phyloP scores from a whole-genome alignment of 2,888 invertebrate species.

The Petrolisthes manimaculis region DNA sequence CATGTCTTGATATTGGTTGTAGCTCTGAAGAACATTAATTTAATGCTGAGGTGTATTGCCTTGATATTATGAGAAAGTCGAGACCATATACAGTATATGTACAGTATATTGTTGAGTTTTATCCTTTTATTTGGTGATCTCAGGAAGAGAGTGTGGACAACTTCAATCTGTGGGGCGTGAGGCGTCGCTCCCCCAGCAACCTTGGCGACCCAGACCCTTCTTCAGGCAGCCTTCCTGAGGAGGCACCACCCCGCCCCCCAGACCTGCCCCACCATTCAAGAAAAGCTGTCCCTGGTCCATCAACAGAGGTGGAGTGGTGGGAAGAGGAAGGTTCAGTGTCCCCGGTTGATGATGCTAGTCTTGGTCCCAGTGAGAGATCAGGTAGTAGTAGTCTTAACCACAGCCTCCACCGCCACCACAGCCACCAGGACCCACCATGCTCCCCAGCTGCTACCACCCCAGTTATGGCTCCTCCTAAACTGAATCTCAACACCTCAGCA shows the following conservation, averaged over 20 bases:
- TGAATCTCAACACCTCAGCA: slow-evolving; percentile 45
- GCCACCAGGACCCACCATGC: slow-evolving; percentile 22
- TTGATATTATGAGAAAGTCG: no score
- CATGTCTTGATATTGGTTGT: no score
- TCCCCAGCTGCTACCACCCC: slow-evolving; percentile 29
- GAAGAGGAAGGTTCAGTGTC: slow-evolving; percentile 65
- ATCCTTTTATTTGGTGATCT: neutral
- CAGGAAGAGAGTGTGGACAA: slow-evolving; percentile 94
- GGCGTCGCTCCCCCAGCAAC: slow-evolving; percentile 80
- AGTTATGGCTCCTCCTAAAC: slow-evolving; percentile 34
- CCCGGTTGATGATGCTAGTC: slow-evolving; percentile 56
- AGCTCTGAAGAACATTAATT: no score
- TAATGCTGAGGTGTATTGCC: no score
- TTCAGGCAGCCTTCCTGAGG: slow-evolving; percentile 44
- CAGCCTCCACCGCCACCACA: slow-evolving; percentile 15
- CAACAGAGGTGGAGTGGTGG: slow-evolving; percentile 72
- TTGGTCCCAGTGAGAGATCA: slow-evolving; percentile 49
- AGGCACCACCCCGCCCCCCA: neutral
- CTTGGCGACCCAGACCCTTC: slow-evolving; percentile 75
- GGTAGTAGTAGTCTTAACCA: slow-evolving; percentile 9
- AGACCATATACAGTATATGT: no score
- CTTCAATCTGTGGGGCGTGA: slow-evolving; percentile 92
- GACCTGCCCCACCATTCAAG: neutral
- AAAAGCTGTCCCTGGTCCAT: slow-evolving; percentile 34
- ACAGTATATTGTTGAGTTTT: no score